Evolutionary conservation across 2,797 vertebrate genomes (phyloP), one percentile per base, ranked within the genome.

Genomic region (Bradypodion ventrale): DNA sequence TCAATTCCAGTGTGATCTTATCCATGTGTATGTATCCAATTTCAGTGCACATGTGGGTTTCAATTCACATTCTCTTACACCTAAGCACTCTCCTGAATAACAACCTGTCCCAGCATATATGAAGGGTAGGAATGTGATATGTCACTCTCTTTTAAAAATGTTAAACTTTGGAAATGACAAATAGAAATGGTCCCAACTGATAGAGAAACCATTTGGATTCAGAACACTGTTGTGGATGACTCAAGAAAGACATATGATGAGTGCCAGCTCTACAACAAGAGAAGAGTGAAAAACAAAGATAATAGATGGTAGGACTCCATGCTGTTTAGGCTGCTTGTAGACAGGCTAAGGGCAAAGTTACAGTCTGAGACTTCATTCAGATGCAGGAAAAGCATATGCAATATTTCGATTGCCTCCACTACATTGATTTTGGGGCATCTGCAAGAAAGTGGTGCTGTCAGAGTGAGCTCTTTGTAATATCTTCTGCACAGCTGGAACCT

Each of bases 11-110:
- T 23, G 52, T 23, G 25, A 25, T 19, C 5, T 59, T 59, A 35
- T 49, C 42, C 23, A 21, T 23, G 3, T 40, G 49, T 59, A 5
- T 29, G 49, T 19, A 27, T 59, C n/a, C 37, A 62, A 23, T 56
- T 52, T 32, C n/a, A 52, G 29, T 35, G 32, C 25, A 69, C 16
- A 80, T 29, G 27, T n/a, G 27, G 23, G 37, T 70, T 27, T 10
- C 25, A 44, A 56, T 42, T 44, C 42, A 65, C 49, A 44, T n/a
- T n/a, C 40, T 62, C 29, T 78, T 65, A 29, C 40, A 65, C 37
- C 37, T 59, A 49, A 85, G 72, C 37, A 83, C 68, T 75, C 42
- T 78, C 79, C 32, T 56, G 85, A n/a, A 72, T 25, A 72, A 84
- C 7, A 19, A 70, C 46, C 44, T 52, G 19, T 23, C 9, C 60